phyloP scores from a whole-genome alignment of 2,888 invertebrate genomes.

The Noctua janthina region DNA sequence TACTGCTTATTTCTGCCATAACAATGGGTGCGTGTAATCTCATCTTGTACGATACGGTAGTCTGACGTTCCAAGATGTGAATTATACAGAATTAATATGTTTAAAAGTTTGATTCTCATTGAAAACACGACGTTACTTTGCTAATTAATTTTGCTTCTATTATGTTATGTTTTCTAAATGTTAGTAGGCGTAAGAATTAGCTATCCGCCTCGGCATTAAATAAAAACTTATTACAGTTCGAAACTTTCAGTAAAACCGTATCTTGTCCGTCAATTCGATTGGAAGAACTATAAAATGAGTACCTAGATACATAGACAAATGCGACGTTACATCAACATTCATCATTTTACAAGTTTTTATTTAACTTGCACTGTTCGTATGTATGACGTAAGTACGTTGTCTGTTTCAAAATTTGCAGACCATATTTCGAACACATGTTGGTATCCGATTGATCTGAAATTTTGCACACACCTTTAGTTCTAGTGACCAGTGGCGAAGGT shows the following conservation, averaged over 20 bases:
- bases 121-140: constrained; percentile 37
- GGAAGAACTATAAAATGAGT: background rate
- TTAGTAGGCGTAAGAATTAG: background rate
- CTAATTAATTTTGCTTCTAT: constrained; percentile 36
- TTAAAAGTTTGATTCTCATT: constrained; percentile 57
- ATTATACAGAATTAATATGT: constrained; percentile 61
- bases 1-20: constrained; percentile 32
- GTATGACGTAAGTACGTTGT: too few species aligned
- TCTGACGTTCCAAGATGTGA: constrained; percentile 50
- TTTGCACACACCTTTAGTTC: too few species aligned
- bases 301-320: too few species aligned
- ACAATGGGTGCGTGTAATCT: constrained; percentile 62
- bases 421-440: too few species aligned
- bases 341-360: background rate
- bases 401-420: background rate
- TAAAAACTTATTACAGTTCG: background rate
- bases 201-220: background rate
- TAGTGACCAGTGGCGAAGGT: too few species aligned
- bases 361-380: too few species aligned
- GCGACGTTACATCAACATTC: background rate
- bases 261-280: background rate
- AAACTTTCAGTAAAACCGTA: background rate
- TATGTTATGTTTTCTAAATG: background rate
- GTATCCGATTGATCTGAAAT: too few species aligned
- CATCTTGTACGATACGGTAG: constrained; percentile 52